These are phyloP conservation scores for Hirtodrosophila duncani DNA, from an alignment of 2,888 invertebrate species.

Conservation along the genomic window DNA sequence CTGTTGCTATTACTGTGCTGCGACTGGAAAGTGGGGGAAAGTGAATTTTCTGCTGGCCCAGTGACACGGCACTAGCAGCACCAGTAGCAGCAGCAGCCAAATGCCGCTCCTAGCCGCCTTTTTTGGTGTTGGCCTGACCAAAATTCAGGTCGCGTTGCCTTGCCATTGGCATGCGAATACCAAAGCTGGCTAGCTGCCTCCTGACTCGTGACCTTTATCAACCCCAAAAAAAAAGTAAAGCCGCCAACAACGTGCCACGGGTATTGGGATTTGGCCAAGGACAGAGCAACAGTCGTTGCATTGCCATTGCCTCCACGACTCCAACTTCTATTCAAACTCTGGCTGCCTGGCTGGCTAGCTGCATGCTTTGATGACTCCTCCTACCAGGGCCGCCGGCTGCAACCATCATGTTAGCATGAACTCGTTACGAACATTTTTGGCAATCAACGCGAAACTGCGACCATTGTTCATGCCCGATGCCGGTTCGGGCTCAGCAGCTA, in stretches of 20 bases:
- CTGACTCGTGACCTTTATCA: slow-evolving; percentile 47
- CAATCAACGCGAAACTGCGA: slow-evolving; percentile 13
- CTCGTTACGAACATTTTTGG: slow-evolving; percentile 55
- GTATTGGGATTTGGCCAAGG: slow-evolving; percentile 45
- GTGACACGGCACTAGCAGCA: slow-evolving; percentile 41
- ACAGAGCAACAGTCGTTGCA: slow-evolving; percentile 27
- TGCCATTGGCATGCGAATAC: slow-evolving; percentile 32
- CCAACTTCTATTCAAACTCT: slow-evolving; percentile 9
- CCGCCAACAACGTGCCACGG: slow-evolving; percentile 14
- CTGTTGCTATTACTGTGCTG: slow-evolving; percentile 25
- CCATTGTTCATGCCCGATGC: slow-evolving; percentile 41
- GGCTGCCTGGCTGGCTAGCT: too few species aligned
- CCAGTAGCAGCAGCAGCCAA: slow-evolving; percentile 20
- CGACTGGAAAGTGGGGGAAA: slow-evolving; percentile 53
- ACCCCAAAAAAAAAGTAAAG: slow-evolving; percentile 10
- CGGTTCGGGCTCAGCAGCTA: too few species aligned
- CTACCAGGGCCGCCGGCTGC: too few species aligned
- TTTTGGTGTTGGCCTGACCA: slow-evolving; percentile 14
- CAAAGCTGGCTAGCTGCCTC: too few species aligned
- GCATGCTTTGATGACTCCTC: too few species aligned
- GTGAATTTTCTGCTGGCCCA: slow-evolving; percentile 56
- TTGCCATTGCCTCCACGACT: too few species aligned
- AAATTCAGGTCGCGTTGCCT: slow-evolving; percentile 55
- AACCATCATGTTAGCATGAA: slow-evolving; percentile 58
- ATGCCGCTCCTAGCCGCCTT: slow-evolving; percentile 7